Percentiles rank a stretch among this genome's conserved stretches.
phyloP scores from a whole-genome alignment of 2,888 invertebrate genomes.

The Adela reaumurella region DNA sequence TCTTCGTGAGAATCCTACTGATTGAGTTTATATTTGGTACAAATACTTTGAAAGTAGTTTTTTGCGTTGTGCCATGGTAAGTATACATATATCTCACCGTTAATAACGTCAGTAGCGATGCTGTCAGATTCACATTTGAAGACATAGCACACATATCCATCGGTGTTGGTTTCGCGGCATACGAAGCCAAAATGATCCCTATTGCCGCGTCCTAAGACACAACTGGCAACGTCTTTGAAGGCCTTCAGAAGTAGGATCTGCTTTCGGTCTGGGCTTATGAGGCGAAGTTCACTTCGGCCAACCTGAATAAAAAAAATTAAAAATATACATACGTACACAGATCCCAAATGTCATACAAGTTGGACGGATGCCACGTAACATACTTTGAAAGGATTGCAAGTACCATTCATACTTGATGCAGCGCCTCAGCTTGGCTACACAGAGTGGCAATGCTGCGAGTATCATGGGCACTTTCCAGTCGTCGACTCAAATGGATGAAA shows the following conservation, averaged over 20 bases:
- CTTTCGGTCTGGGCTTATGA: slow-evolving; percentile 92
- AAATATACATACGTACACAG: not conserved
- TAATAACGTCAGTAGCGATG: slow-evolving; percentile 76
- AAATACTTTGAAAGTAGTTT: no score
- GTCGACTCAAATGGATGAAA: no score
- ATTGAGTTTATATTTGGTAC: no score
- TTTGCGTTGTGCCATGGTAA: no score
- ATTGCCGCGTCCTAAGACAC: slow-evolving; percentile 77
- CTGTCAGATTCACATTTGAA: slow-evolving; percentile 81
- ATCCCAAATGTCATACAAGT: not conserved
- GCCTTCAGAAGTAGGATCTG: slow-evolving; percentile 83
- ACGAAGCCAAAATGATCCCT: slow-evolving; percentile 92
- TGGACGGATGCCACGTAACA: no score
- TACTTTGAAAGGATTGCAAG: no score
- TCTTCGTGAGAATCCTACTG: no score
- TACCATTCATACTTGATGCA: no score
- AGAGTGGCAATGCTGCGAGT: no score
- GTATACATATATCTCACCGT: slow-evolving; percentile 49
- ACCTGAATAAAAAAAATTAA: slow-evolving; percentile 57
- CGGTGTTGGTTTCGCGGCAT: slow-evolving; percentile 68
- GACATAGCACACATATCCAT: slow-evolving; percentile 74
- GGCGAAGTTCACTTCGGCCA: slow-evolving; percentile 78
- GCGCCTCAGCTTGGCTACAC: no score
- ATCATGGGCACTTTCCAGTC: no score
- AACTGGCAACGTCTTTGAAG: slow-evolving; percentile 84